Conservation (phyloP, 2,888 invertebrate species). For the Hydraecia micacea region DNA sequence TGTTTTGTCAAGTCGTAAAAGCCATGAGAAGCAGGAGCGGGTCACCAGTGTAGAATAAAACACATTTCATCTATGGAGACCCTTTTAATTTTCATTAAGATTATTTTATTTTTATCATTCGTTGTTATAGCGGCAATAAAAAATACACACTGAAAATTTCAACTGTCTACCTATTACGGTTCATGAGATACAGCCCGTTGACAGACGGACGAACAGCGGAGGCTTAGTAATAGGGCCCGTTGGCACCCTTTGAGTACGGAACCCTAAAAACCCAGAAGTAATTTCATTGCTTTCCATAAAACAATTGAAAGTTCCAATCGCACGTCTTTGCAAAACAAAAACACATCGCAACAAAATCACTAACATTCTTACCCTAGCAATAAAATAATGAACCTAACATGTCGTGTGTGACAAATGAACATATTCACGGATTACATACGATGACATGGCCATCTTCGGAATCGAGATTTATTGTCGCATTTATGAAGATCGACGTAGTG, state of each 20-base stretch:
- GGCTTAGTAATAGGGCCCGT: too few relatives aligned
- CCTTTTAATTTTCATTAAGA: too few relatives aligned
- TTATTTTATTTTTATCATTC: too few relatives aligned
- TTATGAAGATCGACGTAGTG: constrained; percentile 33
- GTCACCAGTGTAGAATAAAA: neutral
- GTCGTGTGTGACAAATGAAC: constrained; percentile 62
- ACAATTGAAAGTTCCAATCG: neutral
- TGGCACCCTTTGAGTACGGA: too few relatives aligned
- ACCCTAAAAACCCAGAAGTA: neutral
- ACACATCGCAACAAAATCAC: neutral
- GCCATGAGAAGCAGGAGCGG: neutral
- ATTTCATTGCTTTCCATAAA: neutral
- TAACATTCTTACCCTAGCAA: constrained; percentile 22
- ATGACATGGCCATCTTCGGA: constrained; percentile 35
- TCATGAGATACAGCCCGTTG: too few relatives aligned
- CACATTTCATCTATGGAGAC: too few relatives aligned
- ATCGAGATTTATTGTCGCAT: constrained; percentile 43
- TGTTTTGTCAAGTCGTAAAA: neutral
- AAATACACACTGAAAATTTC: too few relatives aligned
- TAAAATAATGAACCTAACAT: constrained; percentile 31
- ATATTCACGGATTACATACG: constrained; percentile 56
- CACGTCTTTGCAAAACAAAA: constrained; percentile 4
- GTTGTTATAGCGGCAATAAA: too few relatives aligned
- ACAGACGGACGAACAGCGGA: too few relatives aligned
- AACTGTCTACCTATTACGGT: too few relatives aligned